A percentile compares a stretch with the other conserved stretches of the same genome.
These are phyloP conservation scores for Drosophila acutilabella DNA, from an alignment of 2,888 invertebrate genomes.

Conservation along the genomic window DNA sequence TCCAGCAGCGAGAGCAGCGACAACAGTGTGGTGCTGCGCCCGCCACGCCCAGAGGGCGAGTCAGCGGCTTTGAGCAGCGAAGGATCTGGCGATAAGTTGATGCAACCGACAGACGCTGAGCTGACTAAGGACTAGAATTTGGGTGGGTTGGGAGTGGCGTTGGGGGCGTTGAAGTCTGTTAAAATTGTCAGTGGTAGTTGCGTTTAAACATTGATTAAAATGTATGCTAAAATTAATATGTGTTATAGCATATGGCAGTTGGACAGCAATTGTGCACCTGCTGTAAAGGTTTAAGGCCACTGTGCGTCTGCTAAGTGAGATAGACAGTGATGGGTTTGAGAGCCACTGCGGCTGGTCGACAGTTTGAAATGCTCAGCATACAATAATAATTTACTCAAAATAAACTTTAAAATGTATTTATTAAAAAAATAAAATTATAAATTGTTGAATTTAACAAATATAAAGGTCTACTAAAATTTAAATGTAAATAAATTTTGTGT, in stretches of 20 bases:
- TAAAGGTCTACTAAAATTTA: no score
- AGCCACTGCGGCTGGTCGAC: no score
- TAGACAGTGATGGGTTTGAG: no score
- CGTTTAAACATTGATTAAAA: conserved; percentile 33
- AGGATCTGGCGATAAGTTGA: conserved; percentile 60
- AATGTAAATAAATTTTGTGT: no score
- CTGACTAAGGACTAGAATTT: conserved; percentile 38
- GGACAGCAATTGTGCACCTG: no score
- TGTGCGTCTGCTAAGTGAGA: no score
- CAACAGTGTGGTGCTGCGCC: conserved; percentile 65
- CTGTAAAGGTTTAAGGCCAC: no score
- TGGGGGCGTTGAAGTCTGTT: conserved; percentile 6
- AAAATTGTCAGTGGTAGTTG: conserved; percentile 32
- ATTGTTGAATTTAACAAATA: not conserved
- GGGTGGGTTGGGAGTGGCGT: not conserved
- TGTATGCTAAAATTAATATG: conserved; percentile 40
- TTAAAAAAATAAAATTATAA: not conserved
- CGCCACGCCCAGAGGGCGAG: conserved; percentile 43
- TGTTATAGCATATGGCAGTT: not conserved
- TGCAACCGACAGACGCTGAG: conserved; percentile 13
- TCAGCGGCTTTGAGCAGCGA: conserved; percentile 48
- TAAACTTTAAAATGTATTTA: not conserved
- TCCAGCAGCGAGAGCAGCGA: conserved; percentile 75
- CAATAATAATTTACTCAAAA: no score
- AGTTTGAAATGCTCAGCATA: not conserved